Conservation (phyloP, 2,113 vertebrate species). For the Cololabis saira region DNA sequence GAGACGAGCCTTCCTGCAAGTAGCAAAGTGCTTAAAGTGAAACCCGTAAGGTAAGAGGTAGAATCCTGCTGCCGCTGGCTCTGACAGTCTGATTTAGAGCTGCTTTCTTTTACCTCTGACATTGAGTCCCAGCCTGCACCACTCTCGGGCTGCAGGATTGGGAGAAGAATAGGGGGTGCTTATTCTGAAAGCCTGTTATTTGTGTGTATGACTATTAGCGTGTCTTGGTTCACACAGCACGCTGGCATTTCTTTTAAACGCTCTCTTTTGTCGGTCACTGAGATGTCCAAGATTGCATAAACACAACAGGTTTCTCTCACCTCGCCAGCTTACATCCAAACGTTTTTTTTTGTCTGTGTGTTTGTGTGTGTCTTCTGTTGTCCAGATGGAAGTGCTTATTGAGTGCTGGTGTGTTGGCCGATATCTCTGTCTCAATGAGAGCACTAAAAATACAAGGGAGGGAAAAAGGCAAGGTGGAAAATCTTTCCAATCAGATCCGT, state of each 20-base stretch:
- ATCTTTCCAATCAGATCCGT: constrained; percentile 71
- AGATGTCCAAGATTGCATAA: constrained; percentile 71
- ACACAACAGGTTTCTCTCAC: constrained; percentile 70
- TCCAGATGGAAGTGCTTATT: constrained; percentile 78
- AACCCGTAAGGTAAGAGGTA: constrained; percentile 43
- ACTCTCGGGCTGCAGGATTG: constrained; percentile 46
- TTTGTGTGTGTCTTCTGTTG: constrained; percentile 41
- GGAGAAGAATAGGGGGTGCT: constrained; percentile 66
- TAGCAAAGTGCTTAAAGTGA: constrained; percentile 42
- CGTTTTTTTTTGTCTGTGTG: constrained; percentile 32
- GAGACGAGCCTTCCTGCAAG: constrained; percentile 33
- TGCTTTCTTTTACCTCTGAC: constrained; percentile 70
- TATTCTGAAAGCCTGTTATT: constrained; percentile 72
- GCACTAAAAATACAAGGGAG: constrained; percentile 45
- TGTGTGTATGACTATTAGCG: constrained; percentile 42
- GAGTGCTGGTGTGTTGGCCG: constrained; percentile 72
- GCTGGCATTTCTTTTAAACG: constrained; percentile 70
- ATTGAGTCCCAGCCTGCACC: constrained; percentile 54
- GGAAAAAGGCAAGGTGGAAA: constrained; percentile 62
- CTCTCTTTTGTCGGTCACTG: constrained; percentile 71
- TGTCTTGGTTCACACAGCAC: constrained; percentile 56
- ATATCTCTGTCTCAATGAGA: constrained; percentile 55
- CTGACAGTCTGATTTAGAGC: constrained; percentile 70
- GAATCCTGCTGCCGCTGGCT: constrained; percentile 47
- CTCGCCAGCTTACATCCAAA: constrained; percentile 41